Evolutionary conservation across 2,888 invertebrate genomes (phyloP), one percentile per base, ranked within the genome.

Genomic region (Ischnus inquisitorius): DNA sequence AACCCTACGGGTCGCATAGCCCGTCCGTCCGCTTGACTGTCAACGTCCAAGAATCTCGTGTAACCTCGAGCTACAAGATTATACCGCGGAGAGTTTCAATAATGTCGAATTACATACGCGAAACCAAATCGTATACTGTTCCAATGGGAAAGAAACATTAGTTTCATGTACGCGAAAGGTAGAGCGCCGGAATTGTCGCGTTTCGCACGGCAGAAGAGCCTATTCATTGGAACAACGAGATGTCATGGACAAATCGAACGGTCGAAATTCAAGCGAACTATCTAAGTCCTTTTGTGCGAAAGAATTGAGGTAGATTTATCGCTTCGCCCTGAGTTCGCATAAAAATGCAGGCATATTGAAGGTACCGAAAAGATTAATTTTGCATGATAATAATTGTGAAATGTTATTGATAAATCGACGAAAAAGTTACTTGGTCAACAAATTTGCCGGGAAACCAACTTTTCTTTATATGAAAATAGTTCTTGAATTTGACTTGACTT

Each of bases 21-120:
- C n/a, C 14, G 12, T 34, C 28, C n/a, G 28, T 6, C 2, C 60
- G 12, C 12, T 60, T 34, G 6, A 22, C n/a, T 14, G n/a, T 4
- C n/a, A 60, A n/a, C n/a, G n/a, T 60, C 4, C 60, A 14, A 34
- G 28, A 60, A 25, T 28, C 60, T 60, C 60, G 28, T 25, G n/a
- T 14, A 25, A 25, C 34, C 60, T 5, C 28, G 4, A 12, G 60
- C 14, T 6, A 10, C 69, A 19, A 19, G 12, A 69, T 69, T 19
- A 69, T 39, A 69, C 69, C 10, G 22, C 22, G 10, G 54, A 22
- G 22, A 19, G 22, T 19, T 22, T 22, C 54, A 2, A 54, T 60
- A 28, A 25, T 60, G 28, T 34, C 12, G 60, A 34, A 34, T 60
- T 60, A 5, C 28, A 25, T 25, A 25, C 60, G 28, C 14, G 22